A percentile compares a stretch with the other conserved stretches of the same genome.
These are phyloP conservation scores for Sphaerophoria taeniata DNA, from an alignment of 2,888 invertebrate species.

Conservation along the genomic window DNA sequence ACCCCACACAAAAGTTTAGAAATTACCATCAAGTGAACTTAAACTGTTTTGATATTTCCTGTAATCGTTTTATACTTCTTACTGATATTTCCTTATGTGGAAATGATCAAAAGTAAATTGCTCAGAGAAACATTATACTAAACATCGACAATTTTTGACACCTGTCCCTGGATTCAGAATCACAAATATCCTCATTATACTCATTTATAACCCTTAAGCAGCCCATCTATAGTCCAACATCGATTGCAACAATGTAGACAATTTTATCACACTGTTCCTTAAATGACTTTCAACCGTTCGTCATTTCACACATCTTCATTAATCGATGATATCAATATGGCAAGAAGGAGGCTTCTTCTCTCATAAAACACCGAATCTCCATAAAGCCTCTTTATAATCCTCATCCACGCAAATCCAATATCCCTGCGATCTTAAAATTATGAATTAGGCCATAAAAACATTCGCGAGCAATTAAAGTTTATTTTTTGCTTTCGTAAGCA, in stretches of 20 bases:
- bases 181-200: no score
- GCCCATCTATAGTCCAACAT: no score
- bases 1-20: no score
- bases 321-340: constrained; percentile 27
- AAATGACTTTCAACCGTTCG: constrained; percentile 21
- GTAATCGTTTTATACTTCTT: no score
- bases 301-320: constrained; percentile 54
- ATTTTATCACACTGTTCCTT: constrained; percentile 38
- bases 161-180: no score
- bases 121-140: no score
- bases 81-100: no score
- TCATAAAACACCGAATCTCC: constrained; percentile 68
- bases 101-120: no score
- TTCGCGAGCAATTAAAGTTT: constrained; percentile 63
- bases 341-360: neutral
- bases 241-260: constrained; percentile 19
- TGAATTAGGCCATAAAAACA: constrained; percentile 72
- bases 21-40: no score
- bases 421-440: constrained; percentile 49
- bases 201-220: no score
- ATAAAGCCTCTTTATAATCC: constrained; percentile 13
- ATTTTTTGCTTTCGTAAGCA: constrained; percentile 23
- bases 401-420: constrained; percentile 16
- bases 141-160: no score
- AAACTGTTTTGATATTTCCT: no score